Conservation (phyloP, 2,888 invertebrate species). For the Oligia fasciuncula region DNA sequence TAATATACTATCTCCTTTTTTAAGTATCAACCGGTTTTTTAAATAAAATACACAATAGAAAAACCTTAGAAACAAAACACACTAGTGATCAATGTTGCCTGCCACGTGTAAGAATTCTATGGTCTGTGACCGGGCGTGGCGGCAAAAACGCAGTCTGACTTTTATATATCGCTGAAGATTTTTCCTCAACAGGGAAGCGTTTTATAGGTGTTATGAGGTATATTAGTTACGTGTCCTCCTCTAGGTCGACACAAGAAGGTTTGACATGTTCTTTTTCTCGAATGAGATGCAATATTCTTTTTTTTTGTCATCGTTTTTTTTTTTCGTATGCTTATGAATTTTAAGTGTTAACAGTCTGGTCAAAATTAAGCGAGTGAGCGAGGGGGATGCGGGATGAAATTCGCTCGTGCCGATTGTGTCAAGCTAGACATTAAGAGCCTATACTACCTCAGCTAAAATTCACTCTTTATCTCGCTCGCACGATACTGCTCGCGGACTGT, state of each 20-base stretch:
- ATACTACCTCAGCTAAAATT: too few species aligned
- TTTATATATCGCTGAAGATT: slow-evolving; percentile 57
- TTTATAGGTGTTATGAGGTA: slow-evolving; percentile 61
- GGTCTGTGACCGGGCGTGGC: slow-evolving; percentile 28
- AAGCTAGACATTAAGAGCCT: too few species aligned
- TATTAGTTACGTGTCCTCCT: slow-evolving; percentile 54
- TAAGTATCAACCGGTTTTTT: neutral
- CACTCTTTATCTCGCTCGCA: too few species aligned
- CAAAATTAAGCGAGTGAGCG: neutral
- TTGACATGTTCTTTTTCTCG: slow-evolving; percentile 27
- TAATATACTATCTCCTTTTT: too few species aligned
- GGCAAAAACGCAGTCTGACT: slow-evolving; percentile 52
- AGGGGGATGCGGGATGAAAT: neutral
- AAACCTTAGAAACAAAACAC: slow-evolving; percentile 5
- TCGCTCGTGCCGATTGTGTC: too few species aligned
- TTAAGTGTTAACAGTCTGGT: neutral
- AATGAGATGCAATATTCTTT: neutral
- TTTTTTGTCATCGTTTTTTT: neutral
- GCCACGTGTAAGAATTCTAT: slow-evolving; percentile 26
- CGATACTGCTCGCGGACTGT: too few species aligned
- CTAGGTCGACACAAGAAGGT: neutral
- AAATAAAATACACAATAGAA: neutral
- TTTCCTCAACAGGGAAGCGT: slow-evolving; percentile 55
- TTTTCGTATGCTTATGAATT: neutral
- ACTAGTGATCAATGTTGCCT: slow-evolving; percentile 30